Evolutionary conservation across 2,797 vertebrate species (phyloP).

Genomic region (Clarias laeviceps): DNA sequence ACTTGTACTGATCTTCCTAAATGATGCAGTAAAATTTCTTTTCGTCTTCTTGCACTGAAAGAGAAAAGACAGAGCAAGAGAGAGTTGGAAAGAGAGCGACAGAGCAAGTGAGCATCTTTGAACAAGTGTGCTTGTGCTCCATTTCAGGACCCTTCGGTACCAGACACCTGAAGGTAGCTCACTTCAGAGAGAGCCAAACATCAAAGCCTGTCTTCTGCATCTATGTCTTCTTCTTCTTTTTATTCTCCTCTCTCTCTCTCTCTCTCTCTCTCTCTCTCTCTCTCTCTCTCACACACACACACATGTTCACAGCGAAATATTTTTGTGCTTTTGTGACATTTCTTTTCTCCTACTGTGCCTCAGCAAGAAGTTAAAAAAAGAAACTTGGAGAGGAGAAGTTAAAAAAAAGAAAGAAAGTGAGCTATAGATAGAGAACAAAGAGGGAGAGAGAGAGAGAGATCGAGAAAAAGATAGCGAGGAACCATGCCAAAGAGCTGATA

Average conservation of each 20-base stretch:
- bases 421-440: neutral
- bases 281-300: neutral
- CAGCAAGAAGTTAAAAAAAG: slow-evolving; percentile 30
- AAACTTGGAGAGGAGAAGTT: slow-evolving; percentile 1
- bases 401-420: neutral
- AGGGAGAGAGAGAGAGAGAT: neutral
- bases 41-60: slow-evolving; percentile 8
- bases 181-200: slow-evolving; percentile 56
- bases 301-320: slow-evolving; percentile 27
- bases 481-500: slow-evolving; percentile 7
- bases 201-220: slow-evolving; percentile 48
- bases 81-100: slow-evolving; percentile 20
- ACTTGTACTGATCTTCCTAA: neutral
- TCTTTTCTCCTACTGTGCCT: slow-evolving; percentile 25
- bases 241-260: neutral
- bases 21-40: neutral
- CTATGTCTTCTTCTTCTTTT: neutral
- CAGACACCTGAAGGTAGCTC: slow-evolving; percentile 53
- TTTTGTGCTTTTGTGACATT: slow-evolving; percentile 47
- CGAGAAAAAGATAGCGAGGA: neutral
- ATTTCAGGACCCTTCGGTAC: slow-evolving; percentile 47
- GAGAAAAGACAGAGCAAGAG: slow-evolving; percentile 7
- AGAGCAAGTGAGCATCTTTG: slow-evolving; percentile 22
- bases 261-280: neutral
- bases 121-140: slow-evolving; percentile 29